These are phyloP conservation scores for Vultur gryphus DNA, from an alignment of 2,797 vertebrate genomes.

Conservation along the genomic window DNA sequence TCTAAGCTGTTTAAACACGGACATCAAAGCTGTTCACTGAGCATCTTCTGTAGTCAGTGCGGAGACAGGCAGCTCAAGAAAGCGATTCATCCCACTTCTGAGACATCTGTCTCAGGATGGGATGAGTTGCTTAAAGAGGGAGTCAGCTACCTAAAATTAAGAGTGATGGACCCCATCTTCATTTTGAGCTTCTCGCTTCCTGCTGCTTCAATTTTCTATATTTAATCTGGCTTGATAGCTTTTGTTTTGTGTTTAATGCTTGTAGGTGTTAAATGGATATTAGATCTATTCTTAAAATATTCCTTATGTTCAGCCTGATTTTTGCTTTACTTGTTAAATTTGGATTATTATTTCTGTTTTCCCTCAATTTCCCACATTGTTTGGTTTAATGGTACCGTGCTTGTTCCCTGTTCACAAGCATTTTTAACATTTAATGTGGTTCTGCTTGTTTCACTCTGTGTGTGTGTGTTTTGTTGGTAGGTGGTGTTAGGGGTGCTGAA, in stretches of 20 bases:
- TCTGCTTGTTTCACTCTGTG: background rate
- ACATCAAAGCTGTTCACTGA: background rate
- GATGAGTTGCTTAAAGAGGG: background rate
- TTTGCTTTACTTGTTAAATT: background rate
- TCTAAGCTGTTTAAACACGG: background rate
- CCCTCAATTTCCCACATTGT: background rate
- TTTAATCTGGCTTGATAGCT: slow-evolving; percentile 22
- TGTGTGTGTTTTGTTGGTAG: background rate
- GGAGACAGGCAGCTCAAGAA: background rate
- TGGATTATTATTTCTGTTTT: background rate
- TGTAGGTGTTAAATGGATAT: background rate
- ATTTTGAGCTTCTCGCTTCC: background rate
- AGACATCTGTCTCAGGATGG: background rate
- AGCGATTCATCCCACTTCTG: background rate
- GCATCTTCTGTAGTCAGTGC: background rate
- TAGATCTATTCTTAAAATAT: background rate
- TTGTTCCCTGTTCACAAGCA: background rate
- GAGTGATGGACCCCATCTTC: background rate
- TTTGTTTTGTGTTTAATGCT: slow-evolving; percentile 35
- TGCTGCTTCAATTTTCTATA: background rate
- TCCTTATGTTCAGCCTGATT: background rate
- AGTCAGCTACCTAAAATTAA: background rate
- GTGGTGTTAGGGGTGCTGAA: background rate
- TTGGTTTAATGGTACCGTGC: background rate
- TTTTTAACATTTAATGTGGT: background rate